phyloP scores from a whole-genome alignment of 2,113 vertebrate species.

The Cavia aperea region DNA sequence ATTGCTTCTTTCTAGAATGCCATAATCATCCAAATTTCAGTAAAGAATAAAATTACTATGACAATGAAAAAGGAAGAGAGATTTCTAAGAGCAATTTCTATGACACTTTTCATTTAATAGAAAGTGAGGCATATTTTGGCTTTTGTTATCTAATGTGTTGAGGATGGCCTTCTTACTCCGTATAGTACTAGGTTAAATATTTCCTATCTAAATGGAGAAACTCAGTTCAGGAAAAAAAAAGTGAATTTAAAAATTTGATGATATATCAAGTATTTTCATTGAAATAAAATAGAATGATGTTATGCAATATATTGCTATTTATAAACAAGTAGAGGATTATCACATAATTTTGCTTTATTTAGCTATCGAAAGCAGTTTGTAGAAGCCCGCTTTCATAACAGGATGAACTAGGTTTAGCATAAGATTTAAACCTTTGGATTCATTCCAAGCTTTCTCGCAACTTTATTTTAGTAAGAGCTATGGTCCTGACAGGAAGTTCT shows the following conservation, averaged over 20 bases:
- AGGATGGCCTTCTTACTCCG: neutral
- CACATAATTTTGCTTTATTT: neutral
- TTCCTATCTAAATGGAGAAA: neutral
- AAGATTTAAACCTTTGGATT: neutral
- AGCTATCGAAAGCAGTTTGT: neutral
- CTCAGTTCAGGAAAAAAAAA: neutral
- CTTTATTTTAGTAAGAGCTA: neutral
- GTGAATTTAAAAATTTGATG: neutral
- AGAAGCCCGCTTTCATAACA: neutral
- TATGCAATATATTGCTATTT: neutral
- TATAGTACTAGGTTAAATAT: neutral
- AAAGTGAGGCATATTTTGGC: neutral
- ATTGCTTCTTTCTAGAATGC: neutral
- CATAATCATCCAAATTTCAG: neutral
- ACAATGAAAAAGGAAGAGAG: neutral
- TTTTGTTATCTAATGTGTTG: neutral
- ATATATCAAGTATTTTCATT: neutral
- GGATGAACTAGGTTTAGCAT: neutral
- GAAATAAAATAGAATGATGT: neutral
- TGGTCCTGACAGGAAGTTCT: neutral
- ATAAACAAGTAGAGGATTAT: neutral
- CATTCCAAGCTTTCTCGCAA: neutral
- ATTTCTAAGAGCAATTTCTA: neutral
- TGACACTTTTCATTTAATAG: conserved; percentile 3
- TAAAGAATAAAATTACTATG: neutral